Base-by-base conservation (phyloP, 2,113 vertebrate species). In the Heterocephalus glaber region DNA sequence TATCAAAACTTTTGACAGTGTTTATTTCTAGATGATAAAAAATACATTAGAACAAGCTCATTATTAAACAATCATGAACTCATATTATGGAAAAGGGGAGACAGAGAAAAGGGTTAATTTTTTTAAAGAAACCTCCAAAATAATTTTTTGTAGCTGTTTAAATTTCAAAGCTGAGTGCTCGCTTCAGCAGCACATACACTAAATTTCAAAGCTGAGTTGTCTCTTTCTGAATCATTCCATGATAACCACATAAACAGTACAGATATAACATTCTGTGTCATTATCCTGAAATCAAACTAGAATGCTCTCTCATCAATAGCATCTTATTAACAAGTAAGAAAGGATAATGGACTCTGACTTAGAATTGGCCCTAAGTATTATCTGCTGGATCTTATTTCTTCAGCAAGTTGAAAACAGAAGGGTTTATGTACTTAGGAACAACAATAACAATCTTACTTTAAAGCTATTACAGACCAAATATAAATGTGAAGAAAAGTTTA, bases 11-110 rank as follows among this genome's bases (percentile, higher is more conserved):
- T 79, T 49, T 58, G 47, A 61, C 28, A 76, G 35, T 38, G 35
- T 66, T 92, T 92, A 68, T 28, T 72, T 89, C 47, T 65, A 58
- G 19, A 87, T 22, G 12, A 30, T 41, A 74, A 89, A 88, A 80
- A 92, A 80, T 88, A 65, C 11, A 93, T 70, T 82, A 89, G 56
- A 94, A 89, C 7, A 87, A 41, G 8, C 35, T 66, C 61, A 90
- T 58, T 84, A 38, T 28, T 61, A 93, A 84, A 89, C 3, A 24
- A 80, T 79, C 17, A 88, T 3, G 3, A 80, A 89, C 3, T 80
- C 47, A n/a, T 52, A 66, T 83, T 91, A 65, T 88, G 16, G 95
- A 88, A 72, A n/a, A n/a, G 7, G 7, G 33, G 24, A 35, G 7
- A 52, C 19, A 35, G n/a, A 87, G n/a, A 35, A 77, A 63, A 33